Percentiles rank a stretch among this genome's conserved stretches.
Conservation (phyloP, 92 coral and sea anemone species). For the Nematostella vectensis region DNA sequence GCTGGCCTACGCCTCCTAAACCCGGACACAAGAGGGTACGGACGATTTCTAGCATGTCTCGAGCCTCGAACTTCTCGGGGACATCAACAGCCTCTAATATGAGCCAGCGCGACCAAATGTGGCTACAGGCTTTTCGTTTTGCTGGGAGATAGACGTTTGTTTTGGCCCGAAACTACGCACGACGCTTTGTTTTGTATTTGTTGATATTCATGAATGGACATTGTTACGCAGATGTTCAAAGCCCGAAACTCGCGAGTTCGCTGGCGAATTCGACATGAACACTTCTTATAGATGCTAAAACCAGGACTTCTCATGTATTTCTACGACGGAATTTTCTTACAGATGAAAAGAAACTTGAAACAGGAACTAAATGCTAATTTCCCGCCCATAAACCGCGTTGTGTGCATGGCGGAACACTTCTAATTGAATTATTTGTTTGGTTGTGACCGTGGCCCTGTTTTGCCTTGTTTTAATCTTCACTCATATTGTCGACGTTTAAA, state of each 20-base stretch:
- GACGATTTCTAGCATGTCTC: constrained; percentile 74
- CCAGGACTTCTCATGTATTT: too few relatives aligned
- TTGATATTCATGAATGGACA: not conserved
- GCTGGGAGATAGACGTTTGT: constrained; percentile 50
- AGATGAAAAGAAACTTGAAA: not conserved
- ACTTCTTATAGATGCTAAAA: too few relatives aligned
- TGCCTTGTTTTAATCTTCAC: too few relatives aligned
- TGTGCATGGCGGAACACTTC: too few relatives aligned
- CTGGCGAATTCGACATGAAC: constrained; percentile 54
- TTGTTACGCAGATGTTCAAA: not conserved
- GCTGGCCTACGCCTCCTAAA: constrained; percentile 79
- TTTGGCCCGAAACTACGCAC: not conserved
- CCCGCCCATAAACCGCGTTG: not conserved
- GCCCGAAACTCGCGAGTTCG: constrained; percentile 18
- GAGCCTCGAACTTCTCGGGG: constrained; percentile 82
- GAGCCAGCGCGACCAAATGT: constrained; percentile 69
- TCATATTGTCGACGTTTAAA: too few relatives aligned
- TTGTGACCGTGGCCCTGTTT: too few relatives aligned
- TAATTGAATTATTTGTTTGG: too few relatives aligned
- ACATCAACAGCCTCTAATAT: constrained; percentile 57
- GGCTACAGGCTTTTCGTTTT: constrained; percentile 73
- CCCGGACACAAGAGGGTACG: constrained; percentile 62
- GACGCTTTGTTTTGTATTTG: constrained; percentile 6
- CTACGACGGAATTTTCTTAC: not conserved
- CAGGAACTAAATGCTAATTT: constrained; percentile 5